These are phyloP conservation scores for Lutraria lutraria DNA, from an alignment of 2,888 invertebrate species.

Conservation along the genomic window DNA sequence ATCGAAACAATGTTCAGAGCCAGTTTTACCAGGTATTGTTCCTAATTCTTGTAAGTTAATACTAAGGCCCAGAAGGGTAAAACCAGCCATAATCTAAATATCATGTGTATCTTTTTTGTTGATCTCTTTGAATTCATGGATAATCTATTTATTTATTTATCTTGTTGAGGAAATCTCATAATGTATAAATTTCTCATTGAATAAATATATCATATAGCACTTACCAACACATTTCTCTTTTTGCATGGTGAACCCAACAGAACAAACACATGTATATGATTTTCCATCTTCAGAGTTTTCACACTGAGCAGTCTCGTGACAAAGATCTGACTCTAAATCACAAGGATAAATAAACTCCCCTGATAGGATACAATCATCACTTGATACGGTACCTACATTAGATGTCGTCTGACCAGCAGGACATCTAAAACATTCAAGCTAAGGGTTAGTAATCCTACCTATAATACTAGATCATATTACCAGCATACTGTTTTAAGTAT, in stretches of 20 bases:
- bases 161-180: too few species aligned
- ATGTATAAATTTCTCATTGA: too few species aligned
- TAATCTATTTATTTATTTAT: too few species aligned
- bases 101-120: too few species aligned
- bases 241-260: slow-evolving; percentile 72
- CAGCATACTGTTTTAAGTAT: too few species aligned
- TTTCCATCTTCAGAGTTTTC: slow-evolving; percentile 69
- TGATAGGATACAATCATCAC: slow-evolving; percentile 63
- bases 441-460: not conserved
- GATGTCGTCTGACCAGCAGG: slow-evolving; percentile 74
- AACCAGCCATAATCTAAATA: too few species aligned
- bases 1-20: too few species aligned
- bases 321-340: slow-evolving; percentile 69
- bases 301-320: slow-evolving; percentile 61
- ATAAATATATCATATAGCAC: not conserved
- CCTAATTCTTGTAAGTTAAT: too few species aligned
- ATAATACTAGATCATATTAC: too few species aligned
- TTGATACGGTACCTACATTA: slow-evolving; percentile 64
- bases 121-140: too few species aligned
- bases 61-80: too few species aligned
- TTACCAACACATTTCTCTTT: slow-evolving; percentile 73
- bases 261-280: slow-evolving; percentile 76
- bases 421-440: slow-evolving; percentile 61
- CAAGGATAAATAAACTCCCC: slow-evolving; percentile 76
- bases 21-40: too few species aligned